Evolutionary conservation across 2,113 vertebrate species (phyloP).

Genomic region (Labrus mixtus): DNA sequence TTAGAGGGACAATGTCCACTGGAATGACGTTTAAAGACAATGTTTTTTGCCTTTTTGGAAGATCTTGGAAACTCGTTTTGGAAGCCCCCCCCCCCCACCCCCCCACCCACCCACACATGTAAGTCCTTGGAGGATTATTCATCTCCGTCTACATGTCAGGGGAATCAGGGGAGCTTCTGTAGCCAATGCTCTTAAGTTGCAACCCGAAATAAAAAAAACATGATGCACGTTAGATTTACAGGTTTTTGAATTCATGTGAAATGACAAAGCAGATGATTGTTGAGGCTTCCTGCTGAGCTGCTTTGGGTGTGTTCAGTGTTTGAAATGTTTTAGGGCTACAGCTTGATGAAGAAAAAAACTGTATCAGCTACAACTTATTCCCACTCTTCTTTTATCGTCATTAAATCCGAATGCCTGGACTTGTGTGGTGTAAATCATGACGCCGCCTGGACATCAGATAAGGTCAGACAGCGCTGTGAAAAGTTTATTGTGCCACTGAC

Average conservation of each 20-base stretch:
- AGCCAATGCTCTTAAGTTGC: constrained; percentile 44
- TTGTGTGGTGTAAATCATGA: not conserved
- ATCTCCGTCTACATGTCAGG: constrained; percentile 23
- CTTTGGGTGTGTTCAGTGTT: constrained; percentile 18
- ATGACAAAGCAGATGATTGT: not conserved
- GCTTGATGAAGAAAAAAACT: not conserved
- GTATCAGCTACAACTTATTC: constrained; percentile 4
- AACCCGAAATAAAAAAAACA: constrained; percentile 56
- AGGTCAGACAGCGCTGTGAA: not conserved
- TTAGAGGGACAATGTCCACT: constrained; percentile 6
- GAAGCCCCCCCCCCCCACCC: constrained; percentile 24
- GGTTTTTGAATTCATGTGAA: not conserved
- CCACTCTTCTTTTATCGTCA: not conserved
- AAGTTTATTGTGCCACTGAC: constrained; percentile 17
- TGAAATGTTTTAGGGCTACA: not conserved
- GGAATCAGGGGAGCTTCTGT: constrained; percentile 21
- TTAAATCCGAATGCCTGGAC: not conserved
- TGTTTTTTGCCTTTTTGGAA: constrained; percentile 69
- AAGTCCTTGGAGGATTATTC: constrained; percentile 25
- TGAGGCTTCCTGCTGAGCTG: not conserved
- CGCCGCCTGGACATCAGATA: constrained; percentile 6
- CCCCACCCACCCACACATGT: not conserved
- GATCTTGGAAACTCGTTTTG: constrained; percentile 67
- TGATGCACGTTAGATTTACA: constrained; percentile 38
- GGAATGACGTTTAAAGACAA: constrained; percentile 1